Base-by-base conservation (phyloP, 1,140 invertebrate genomes). In the Platorchestia sp. region DNA sequence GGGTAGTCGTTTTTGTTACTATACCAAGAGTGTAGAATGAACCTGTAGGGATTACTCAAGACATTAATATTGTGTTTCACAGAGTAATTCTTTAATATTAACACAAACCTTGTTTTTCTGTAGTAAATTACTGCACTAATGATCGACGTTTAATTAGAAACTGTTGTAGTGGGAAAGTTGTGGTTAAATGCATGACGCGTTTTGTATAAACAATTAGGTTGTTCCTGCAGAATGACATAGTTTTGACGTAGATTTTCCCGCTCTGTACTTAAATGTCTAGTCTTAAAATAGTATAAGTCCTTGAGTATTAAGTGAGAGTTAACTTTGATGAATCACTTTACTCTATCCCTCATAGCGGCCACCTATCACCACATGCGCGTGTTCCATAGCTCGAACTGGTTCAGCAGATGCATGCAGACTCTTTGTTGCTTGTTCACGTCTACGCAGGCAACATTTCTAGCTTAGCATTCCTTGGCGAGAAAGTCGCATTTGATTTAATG, bases 251-350 rank as follows among this genome's bases (percentile, higher is more conserved):
- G 59, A 75, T 89, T 89, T 42, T 89, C 43, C 43, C 87, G 43
- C 87, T 89, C 41, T 89, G 87, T 89, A 89, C 87, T 89, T 89
- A 89, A 89, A 42, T 42, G 87, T 89, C 87, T 89, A 89, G 87
- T 89, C 87, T 89, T 41, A 42, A 89, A 36, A 7, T 89, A 75
- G 59, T 75, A 75, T 75, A 75, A 75, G 36, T 75, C 14, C 36
- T 75, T 14, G 59, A 75, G 59, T 75, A 27, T 75, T 36, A 75
- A 10, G 59, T 75, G 10, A 27, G 36, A 75, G 36, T 3, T 75
- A 75, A 75, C 59, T 75, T 22, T 1, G 59, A 75, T 75, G 59
- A 75, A 36, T 75, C 27, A 27, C 59, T 75, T 75, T 22, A 14
- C 27, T 10, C 47, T 51, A 51, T 51, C 7, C 47, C 7, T 51